Evolutionary conservation across 37 sponge, comb jelly and placozoan genomes (phyloP), one percentile per base, ranked within the genome.

Genomic region (Theonella swinhoei): DNA sequence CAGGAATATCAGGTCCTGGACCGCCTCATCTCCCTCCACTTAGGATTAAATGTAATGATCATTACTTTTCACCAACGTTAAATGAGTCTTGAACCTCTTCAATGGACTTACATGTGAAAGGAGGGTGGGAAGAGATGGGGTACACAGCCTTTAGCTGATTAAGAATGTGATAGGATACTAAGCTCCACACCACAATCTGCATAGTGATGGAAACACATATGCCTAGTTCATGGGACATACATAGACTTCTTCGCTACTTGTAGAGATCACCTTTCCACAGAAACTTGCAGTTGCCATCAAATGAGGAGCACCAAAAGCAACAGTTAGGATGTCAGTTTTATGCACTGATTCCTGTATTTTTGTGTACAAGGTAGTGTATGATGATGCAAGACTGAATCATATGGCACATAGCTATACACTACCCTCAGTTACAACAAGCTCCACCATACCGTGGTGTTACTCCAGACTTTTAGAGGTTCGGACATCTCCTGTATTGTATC

Each of bases 221-320:
- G n/a, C n/a, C n/a, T n/a, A n/a, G n/a, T n/a, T n/a, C n/a, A n/a
- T n/a, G n/a, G n/a, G n/a, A n/a, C n/a, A n/a, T n/a, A n/a, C n/a
- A n/a, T n/a, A n/a, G n/a, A n/a, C n/a, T n/a, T n/a, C n/a, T n/a
- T n/a, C n/a, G n/a, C n/a, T n/a, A n/a, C n/a, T n/a, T n/a, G n/a
- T n/a, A 47, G 14, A 47, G 54, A 7, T n/a, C 7, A 96, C 96
- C 94, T 93, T 90, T 9, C 97, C 97, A 91, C 93, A 91, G 75
- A 81, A 96, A 59, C 92, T 94, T 19, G 94, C 80, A 58, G 97
- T 96, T 9, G 92, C 97, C 42, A 96, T 73, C 41, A 85, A 74
- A 30, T 85, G 74, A 29, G 96, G 87, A 8, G 80, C 68, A 60
- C 94, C 86, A 58, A 76, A 86, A 41, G 97, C 92, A 22, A 96